Conservation (phyloP, 2,113 vertebrate species). For the Uria lomvia region DNA sequence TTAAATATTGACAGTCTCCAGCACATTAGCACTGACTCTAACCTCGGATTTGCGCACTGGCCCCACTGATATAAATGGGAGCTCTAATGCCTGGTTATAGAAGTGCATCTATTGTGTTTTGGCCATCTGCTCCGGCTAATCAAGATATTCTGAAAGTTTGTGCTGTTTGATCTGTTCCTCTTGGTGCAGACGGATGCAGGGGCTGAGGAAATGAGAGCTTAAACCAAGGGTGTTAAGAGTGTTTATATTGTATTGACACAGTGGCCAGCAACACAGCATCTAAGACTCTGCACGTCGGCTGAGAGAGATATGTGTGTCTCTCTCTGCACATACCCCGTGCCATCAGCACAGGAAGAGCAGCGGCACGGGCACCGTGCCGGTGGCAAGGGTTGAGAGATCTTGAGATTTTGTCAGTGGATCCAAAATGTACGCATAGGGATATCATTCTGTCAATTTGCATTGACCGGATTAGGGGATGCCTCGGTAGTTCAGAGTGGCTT, state of each 20-base stretch:
- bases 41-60: neutral
- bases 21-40: slow-evolving; percentile 12
- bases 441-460: rapidly evolving
- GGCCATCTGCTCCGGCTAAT: slow-evolving; percentile 39
- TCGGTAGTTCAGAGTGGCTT: neutral
- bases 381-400: neutral
- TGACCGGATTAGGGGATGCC: neutral
- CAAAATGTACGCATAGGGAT: rapidly evolving
- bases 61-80: neutral
- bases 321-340: neutral
- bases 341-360: neutral
- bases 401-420: neutral
- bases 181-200: neutral
- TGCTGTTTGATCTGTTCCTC: neutral
- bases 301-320: neutral
- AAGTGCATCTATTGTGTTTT: neutral
- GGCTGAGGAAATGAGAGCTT: neutral
- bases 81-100: neutral
- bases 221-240: neutral
- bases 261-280: neutral
- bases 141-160: slow-evolving; percentile 26
- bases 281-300: neutral
- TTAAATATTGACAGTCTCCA: slow-evolving; percentile 61
- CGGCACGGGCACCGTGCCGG: neutral
- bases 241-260: neutral